Conservation (phyloP, 2,113 vertebrate genomes). For the Leucosticte australis region DNA sequence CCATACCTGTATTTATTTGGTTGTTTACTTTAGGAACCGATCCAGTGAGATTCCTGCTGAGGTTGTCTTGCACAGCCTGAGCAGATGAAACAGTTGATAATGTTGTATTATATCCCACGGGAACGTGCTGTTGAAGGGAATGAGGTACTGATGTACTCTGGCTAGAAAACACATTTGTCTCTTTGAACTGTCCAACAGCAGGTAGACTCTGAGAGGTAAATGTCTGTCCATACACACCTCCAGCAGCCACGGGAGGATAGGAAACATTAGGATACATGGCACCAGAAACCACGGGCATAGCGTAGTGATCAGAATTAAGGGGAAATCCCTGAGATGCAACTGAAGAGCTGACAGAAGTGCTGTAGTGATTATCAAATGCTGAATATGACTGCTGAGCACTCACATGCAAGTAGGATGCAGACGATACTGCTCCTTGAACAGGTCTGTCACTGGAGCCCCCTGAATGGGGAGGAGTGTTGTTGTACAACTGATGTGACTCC, state of each 20-base stretch:
- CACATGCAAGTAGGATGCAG: constrained; percentile 69
- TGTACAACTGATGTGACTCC: constrained; percentile 74
- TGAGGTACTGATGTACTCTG: constrained; percentile 63
- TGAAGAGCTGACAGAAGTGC: constrained; percentile 69
- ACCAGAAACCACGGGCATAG: constrained; percentile 60
- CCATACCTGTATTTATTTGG: constrained; percentile 66
- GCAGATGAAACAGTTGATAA: constrained; percentile 67
- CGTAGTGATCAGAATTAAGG: constrained; percentile 72
- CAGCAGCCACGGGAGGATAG: constrained; percentile 77
- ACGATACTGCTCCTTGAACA: constrained; percentile 58
- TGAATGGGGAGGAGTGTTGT: constrained; percentile 31
- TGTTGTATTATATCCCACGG: constrained; percentile 53
- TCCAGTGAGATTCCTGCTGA: constrained; percentile 45
- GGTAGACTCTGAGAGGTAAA: constrained; percentile 77
- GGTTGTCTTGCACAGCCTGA: constrained; percentile 48
- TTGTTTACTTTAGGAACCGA: constrained; percentile 34
- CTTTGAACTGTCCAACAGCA: constrained; percentile 55
- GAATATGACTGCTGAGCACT: constrained; percentile 79
- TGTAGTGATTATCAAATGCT: constrained; percentile 77
- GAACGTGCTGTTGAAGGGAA: constrained; percentile 73
- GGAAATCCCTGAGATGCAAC: constrained; percentile 77
- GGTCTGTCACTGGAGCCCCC: constrained; percentile 59
- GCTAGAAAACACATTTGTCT: constrained; percentile 57
- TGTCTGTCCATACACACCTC: constrained; percentile 79
- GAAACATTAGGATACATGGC: constrained; percentile 78